These are phyloP conservation scores for Pteropus alecto DNA, from an alignment of 2,113 vertebrate species.

Conservation along the genomic window DNA sequence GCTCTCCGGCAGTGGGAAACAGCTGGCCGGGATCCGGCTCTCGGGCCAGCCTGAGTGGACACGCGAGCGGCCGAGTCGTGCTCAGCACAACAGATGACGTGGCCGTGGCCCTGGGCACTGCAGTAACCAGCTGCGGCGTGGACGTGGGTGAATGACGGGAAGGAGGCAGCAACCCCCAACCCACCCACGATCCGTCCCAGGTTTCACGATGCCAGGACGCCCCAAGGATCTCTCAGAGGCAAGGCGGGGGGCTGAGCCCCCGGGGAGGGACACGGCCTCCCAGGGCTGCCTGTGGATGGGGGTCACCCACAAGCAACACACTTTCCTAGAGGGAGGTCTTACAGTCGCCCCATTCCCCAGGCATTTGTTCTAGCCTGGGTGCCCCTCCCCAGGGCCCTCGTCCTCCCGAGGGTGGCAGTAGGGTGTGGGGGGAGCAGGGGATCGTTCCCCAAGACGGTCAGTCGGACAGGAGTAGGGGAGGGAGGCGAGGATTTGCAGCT, in stretches of 20 bases:
- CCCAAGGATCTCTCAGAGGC: conserved; percentile 51
- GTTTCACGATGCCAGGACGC: conserved; percentile 36
- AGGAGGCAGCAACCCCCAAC: too few relatives aligned
- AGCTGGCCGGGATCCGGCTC: neutral
- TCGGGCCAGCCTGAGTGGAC: neutral
- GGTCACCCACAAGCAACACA: conserved; percentile 62
- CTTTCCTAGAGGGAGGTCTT: conserved; percentile 72
- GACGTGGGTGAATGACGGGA: neutral
- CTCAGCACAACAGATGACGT: too few relatives aligned
- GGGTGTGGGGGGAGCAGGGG: neutral
- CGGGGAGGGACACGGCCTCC: conserved; percentile 51
- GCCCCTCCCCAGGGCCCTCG: neutral
- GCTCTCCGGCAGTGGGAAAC: neutral
- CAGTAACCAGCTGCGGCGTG: neutral
- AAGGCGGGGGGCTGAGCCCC: conserved; percentile 22
- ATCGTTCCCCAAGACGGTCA: neutral
- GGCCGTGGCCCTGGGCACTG: neutral
- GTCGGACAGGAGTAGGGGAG: neutral
- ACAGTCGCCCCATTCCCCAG: conserved; percentile 56
- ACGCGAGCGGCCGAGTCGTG: neutral
- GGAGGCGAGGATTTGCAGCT: neutral
- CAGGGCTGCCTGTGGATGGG: conserved; percentile 69
- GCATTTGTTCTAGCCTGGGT: conserved; percentile 65
- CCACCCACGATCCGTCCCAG: neutral
- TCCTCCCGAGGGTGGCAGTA: neutral